Base-by-base conservation (phyloP, 2,113 vertebrate genomes). In the Blennius ocellaris region DNA sequence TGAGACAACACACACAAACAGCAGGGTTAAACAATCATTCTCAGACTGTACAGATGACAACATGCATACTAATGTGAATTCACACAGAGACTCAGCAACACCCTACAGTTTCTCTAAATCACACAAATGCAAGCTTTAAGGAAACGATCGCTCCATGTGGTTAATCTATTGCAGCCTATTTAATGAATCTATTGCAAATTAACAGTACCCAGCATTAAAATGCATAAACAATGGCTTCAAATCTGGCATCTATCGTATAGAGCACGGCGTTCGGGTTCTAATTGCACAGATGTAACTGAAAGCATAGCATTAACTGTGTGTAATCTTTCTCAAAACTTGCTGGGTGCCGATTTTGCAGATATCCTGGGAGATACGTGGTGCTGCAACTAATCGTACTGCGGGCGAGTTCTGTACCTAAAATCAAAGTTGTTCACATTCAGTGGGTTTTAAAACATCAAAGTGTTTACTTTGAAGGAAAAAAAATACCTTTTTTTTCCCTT, bases 111-210 rank as follows among this genome's bases (percentile, higher is more conserved):
- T 70, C 75, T 78, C 68, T 5, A 84, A 83, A 86, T 59, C 72
- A 77, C 81, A 69, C 68, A 69, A 86, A 89, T 80, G 68, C 69
- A 69, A 75, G 82, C 76, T 83, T 82, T 82, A 73, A 87, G 75
- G 86, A 91, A 92, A 83, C 59, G 69, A 85, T 89, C 84, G 78
- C 74, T 78, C 64, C 54, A 63, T 49, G 71, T n/a, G 62, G 76
- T 85, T 87, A 73, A 89, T 91, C 82, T 83, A 74, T 89, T 73
- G 71, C 66, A 82, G 80, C 77, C 61, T 70, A 86, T 83, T 84
- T 86, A 89, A 85, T 92, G 70, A 92, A 91, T 88, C 83, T 78
- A 71, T 69, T 78, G 83, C 72, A 88, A 90, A 89, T 90, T 79
- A 82, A 62, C 78, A 78, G 51, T 43, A 80, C 61, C 65, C 71